Conservation (phyloP, 1,140 invertebrate genomes). For the Drosophila pruinosa region DNA sequence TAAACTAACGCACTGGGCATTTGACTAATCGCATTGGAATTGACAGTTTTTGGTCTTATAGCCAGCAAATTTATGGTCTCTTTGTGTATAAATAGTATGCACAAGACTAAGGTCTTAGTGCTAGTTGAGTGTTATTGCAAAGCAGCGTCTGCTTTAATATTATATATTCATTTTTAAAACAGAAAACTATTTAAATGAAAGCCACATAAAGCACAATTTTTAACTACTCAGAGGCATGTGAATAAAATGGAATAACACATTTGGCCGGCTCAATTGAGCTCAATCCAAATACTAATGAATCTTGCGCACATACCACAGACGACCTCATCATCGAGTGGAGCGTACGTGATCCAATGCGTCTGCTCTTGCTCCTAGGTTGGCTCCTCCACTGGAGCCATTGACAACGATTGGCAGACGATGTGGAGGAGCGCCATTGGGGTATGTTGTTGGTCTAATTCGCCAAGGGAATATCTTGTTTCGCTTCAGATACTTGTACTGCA, state of each 20-base stretch:
- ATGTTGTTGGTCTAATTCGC: slow-evolving; percentile 16
- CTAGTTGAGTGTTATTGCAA: too few species aligned
- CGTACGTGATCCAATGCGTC: slow-evolving; percentile 3
- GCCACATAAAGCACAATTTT: not conserved
- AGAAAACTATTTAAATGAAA: not conserved
- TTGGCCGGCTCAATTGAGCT: not conserved
- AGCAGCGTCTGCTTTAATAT: too few species aligned
- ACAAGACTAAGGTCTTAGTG: too few species aligned
- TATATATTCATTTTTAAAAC: too few species aligned
- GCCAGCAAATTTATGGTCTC: too few species aligned
- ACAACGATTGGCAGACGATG: not conserved
- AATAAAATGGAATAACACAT: not conserved
- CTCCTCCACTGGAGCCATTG: not conserved
- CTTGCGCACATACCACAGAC: not conserved
- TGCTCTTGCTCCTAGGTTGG: not conserved
- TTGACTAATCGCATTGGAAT: slow-evolving; percentile 3
- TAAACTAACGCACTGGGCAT: slow-evolving; percentile 7
- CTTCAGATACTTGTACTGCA: slow-evolving; percentile 8
- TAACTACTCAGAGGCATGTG: not conserved
- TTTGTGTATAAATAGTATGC: too few species aligned
- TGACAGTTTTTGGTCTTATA: not conserved
- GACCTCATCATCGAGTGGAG: slow-evolving; percentile 17
- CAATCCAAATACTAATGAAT: slow-evolving; percentile 11
- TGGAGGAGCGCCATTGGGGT: not conserved
- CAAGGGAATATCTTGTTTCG: slow-evolving; percentile 26